phyloP scores from a whole-genome alignment of 2,888 invertebrate genomes.

The Seladonia tumulorum region DNA sequence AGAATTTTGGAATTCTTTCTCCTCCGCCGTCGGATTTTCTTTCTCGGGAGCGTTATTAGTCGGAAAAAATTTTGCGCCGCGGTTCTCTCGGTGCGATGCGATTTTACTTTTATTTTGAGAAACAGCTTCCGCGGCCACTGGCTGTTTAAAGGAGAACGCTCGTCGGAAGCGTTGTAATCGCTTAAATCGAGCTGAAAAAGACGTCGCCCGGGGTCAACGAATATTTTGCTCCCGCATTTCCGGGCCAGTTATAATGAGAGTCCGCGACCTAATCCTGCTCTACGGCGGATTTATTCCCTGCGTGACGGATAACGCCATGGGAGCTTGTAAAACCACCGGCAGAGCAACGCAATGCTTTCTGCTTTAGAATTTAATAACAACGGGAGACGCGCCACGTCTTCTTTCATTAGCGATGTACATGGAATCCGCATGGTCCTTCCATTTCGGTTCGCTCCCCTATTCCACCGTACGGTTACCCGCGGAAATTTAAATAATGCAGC shows the following conservation, averaged over 20 bases:
- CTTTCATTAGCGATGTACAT: background rate
- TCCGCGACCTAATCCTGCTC: background rate
- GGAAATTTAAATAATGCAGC: background rate
- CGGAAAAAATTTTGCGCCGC: background rate
- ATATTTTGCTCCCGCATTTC: background rate
- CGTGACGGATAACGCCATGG: background rate
- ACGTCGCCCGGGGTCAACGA: background rate
- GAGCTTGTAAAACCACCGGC: background rate
- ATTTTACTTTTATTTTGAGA: no score
- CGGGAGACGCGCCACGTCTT: background rate
- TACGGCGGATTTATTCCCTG: background rate
- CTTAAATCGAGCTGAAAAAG: background rate
- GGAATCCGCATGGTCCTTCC: background rate
- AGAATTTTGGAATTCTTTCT: background rate
- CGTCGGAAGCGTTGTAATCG: background rate
- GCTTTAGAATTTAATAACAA: background rate
- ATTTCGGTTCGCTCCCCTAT: background rate
- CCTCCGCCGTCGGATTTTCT: background rate
- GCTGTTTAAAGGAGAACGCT: no score
- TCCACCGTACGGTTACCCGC: background rate
- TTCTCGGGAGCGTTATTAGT: background rate
- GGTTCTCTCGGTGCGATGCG: no score
- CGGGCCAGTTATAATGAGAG: background rate
- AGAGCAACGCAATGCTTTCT: conserved; percentile 1
- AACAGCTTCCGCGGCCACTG: no score